phyloP scores from a whole-genome alignment of 1,140 invertebrate genomes.

The Drosophila bocqueti region DNA sequence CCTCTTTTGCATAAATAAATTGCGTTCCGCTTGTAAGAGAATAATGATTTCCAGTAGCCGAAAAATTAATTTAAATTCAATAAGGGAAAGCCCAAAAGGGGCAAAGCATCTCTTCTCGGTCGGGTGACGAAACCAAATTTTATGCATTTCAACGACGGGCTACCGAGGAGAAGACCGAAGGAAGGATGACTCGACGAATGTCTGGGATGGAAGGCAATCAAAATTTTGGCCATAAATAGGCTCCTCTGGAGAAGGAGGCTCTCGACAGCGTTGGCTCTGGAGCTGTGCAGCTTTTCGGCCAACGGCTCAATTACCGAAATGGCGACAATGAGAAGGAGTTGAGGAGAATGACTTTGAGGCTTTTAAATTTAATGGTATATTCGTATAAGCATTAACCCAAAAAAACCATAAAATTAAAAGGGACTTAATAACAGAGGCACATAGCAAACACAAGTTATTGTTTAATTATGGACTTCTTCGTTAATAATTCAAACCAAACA shows the following conservation, averaged over 20 bases:
- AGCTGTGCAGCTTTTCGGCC: slow-evolving; percentile 22
- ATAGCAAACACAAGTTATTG: no score
- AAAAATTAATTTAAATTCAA: slow-evolving; percentile 54
- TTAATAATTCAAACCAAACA: slow-evolving; percentile 36
- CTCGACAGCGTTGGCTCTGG: background rate
- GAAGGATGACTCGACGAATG: slow-evolving; percentile 29
- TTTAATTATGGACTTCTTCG: background rate
- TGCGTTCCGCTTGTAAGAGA: slow-evolving; percentile 25
- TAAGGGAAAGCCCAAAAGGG: slow-evolving; percentile 55
- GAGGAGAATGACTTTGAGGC: slow-evolving; percentile 4
- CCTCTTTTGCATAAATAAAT: slow-evolving; percentile 57
- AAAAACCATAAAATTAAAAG: slow-evolving; percentile 31
- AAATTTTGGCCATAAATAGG: slow-evolving; percentile 73
- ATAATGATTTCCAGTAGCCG: slow-evolving; percentile 54
- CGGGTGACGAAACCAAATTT: slow-evolving; percentile 66
- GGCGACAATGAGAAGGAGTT: slow-evolving; percentile 60
- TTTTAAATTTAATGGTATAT: slow-evolving; percentile 57
- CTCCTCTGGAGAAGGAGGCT: slow-evolving; percentile 25
- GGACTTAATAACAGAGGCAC: background rate
- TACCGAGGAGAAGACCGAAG: slow-evolving; percentile 18
- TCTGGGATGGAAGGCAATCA: slow-evolving; percentile 61
- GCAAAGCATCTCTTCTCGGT: slow-evolving; percentile 1
- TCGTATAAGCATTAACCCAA: slow-evolving; percentile 23
- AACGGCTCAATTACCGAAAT: slow-evolving; percentile 75
- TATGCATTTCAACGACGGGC: slow-evolving; percentile 62